Evolutionary conservation across 2,113 vertebrate species (phyloP), one percentile per base, ranked within the genome.

Genomic region (Psophia crepitans): DNA sequence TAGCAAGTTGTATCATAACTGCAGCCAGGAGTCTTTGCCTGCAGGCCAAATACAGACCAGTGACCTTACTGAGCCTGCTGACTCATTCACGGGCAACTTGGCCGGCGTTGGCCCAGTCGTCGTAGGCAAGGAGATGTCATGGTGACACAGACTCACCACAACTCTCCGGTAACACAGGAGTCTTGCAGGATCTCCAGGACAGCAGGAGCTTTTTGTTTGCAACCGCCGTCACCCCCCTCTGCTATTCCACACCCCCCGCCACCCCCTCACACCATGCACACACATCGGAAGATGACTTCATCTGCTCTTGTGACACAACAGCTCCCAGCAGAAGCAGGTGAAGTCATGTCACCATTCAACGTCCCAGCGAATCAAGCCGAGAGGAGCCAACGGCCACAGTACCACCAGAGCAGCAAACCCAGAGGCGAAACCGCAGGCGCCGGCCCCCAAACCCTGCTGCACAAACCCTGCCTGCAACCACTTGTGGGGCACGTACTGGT

Each of bases 61-160:
- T 58, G 83, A 74, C 85, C 80, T 22, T 48, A 11, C 1, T 79
- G 87, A 93, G 73, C 70, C 56, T 64, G 49, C 79, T 93, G 94
- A 94, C 43, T 93, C 86, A 90, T 8, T 43, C 48, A 21, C 63
- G 61, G 63, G 83, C 48, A 65, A 10, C 89, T 35, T 9, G 27
- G 73, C 64, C 64, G 77, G 80, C 4, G 2, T 4, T 20, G 43
- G 74, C 41, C 3, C 11, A 51, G 51, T 4, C 0, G 51, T 4
- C 0, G 41, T 15, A 92, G 93, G 84, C 91, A 92, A 91, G 86
- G 83, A 88, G 87, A 71, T 78, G 77, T 66, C 94, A 84, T 76
- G 65, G 91, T 89, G 93, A 96, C 73, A 91, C 2, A 2, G n/a
- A 30, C 83, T 92, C 66, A 32, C 49, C 8, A 9, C 14, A 19